Conservation (phyloP, 1,140 invertebrate species). For the Neodiprion pinetum region DNA sequence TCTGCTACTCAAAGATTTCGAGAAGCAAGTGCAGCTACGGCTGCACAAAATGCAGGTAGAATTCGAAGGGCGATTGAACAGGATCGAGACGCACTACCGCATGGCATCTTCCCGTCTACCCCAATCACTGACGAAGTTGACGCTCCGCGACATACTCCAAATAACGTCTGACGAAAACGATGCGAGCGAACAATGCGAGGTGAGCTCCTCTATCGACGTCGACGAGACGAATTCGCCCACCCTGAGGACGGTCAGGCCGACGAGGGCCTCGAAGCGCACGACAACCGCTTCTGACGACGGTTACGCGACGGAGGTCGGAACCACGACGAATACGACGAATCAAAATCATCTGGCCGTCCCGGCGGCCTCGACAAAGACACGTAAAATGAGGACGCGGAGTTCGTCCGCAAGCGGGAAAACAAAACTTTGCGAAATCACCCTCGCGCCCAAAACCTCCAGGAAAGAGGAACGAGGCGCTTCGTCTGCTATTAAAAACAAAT, state of each 20-base stretch:
- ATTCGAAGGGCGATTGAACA: conserved; percentile 29
- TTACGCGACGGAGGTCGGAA: conserved; percentile 39
- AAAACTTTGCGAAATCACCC: conserved; percentile 26
- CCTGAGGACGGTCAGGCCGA: conserved; percentile 23
- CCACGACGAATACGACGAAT: conserved; percentile 18
- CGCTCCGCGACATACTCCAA: conserved; percentile 37
- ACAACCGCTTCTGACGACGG: conserved; percentile 43
- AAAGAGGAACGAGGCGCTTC: conserved; percentile 8
- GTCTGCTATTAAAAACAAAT: conserved; percentile 23
- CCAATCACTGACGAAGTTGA: conserved; percentile 39
- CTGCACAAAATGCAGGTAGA: conserved; percentile 41
- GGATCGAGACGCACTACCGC: conserved; percentile 32
- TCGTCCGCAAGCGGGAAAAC: conserved; percentile 29
- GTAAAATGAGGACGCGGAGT: conserved; percentile 31
- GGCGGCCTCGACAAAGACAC: conserved; percentile 1
- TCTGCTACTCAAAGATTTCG: conserved; percentile 42
- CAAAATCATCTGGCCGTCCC: not conserved
- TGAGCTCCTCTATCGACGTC: conserved; percentile 28
- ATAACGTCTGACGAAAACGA: conserved; percentile 25
- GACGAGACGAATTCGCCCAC: not conserved
- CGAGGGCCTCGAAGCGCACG: conserved; percentile 21
- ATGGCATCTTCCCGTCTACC: conserved; percentile 39
- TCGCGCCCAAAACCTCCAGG: conserved; percentile 20
- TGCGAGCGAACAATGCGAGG: conserved; percentile 31
- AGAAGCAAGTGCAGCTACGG: conserved; percentile 35